Percentiles rank a stretch among this genome's conserved stretches.
Evolutionary conservation across 2,888 invertebrate genomes (phyloP).

Genomic region (Syrphus vitripennis): DNA sequence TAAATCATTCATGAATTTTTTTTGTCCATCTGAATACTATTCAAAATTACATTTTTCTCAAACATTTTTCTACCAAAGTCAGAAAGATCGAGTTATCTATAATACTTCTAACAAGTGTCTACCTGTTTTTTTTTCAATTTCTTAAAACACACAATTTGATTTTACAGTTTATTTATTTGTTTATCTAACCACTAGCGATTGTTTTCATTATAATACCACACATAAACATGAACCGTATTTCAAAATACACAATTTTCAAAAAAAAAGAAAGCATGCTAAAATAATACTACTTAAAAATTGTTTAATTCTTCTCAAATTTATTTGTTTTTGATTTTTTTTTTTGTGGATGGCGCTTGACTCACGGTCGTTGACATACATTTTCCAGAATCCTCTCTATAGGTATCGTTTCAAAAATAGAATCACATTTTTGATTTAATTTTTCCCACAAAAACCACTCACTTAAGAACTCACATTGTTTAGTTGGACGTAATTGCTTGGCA

Average conservation of each 20-base stretch:
- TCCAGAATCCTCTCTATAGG: background rate
- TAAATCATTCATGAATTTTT: no score
- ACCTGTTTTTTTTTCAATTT: background rate
- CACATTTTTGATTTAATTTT: background rate
- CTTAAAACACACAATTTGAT: background rate
- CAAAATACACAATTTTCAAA: background rate
- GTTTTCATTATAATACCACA: background rate
- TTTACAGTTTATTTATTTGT: background rate
- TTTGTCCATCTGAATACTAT: no score
- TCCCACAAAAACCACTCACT: slow-evolving; percentile 18
- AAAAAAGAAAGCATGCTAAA: background rate
- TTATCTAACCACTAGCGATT: background rate
- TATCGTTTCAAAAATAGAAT: slow-evolving; percentile 50
- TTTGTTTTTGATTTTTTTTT: background rate
- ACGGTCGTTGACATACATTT: slow-evolving; percentile 13
- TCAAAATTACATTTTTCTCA: no score
- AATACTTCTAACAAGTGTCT: no score
- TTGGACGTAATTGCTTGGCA: slow-evolving; percentile 41
- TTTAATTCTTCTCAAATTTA: background rate
- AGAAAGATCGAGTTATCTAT: no score
- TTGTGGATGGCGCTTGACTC: background rate
- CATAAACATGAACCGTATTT: background rate
- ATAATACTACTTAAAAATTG: background rate
- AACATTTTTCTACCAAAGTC: no score
- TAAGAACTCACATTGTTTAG: slow-evolving; percentile 23